A percentile compares a stretch with the other conserved stretches of the same genome.
Evolutionary conservation across 2,113 vertebrate species (phyloP).

Genomic region (Columbina picui): DNA sequence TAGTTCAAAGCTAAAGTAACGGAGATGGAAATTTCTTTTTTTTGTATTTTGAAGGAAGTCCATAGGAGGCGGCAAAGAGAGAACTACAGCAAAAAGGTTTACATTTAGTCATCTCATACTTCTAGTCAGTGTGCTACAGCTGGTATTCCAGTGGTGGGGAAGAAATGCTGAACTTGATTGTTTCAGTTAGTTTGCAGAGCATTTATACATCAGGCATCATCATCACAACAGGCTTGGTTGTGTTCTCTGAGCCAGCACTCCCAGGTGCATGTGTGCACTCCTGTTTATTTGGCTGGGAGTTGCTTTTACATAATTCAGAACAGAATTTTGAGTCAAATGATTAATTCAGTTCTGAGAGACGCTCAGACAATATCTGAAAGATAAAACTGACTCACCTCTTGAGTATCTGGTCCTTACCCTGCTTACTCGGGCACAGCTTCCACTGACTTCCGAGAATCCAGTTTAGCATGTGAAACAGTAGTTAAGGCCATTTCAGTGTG

Average conservation of each 20-base stretch:
- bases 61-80: not conserved
- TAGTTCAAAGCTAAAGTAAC: not conserved
- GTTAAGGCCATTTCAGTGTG: not conserved
- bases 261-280: not conserved
- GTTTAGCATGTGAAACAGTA: not conserved
- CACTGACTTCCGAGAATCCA: not conserved
- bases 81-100: not conserved
- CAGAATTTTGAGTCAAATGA: not conserved
- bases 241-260: not conserved
- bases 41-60: not conserved
- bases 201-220: not conserved
- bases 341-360: not conserved
- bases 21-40: not conserved
- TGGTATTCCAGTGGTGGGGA: not conserved
- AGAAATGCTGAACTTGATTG: not conserved
- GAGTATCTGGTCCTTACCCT: not conserved
- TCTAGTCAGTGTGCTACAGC: not conserved
- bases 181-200: not conserved
- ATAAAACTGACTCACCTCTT: not conserved
- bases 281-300: not conserved
- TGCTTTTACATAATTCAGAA: not conserved
- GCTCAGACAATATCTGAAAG: not conserved
- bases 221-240: not conserved
- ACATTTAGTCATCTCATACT: not conserved
- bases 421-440: not conserved